phyloP scores from a whole-genome alignment of 2,113 vertebrate species.

The Sardina pilchardus region DNA sequence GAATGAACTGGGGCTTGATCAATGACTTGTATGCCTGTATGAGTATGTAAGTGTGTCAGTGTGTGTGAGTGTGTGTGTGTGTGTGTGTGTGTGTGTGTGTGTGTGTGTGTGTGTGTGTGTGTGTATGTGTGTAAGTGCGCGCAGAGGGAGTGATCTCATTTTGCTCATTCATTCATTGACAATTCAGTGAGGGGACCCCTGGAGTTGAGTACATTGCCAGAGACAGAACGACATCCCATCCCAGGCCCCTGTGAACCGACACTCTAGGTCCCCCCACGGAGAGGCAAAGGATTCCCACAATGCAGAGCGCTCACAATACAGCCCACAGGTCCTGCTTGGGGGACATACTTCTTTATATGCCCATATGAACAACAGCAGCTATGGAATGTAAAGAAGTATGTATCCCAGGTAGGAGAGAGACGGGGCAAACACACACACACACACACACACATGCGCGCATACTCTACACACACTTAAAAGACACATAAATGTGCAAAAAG shows the following conservation, averaged over 20 bases:
- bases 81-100: too few relatives aligned
- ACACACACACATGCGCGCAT: background rate
- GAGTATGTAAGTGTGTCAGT: background rate
- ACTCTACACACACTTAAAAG: background rate
- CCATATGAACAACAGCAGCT: slow-evolving; percentile 97
- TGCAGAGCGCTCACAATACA: background rate
- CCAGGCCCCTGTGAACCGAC: background rate
- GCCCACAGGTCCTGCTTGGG: slow-evolving; percentile 85
- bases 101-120: too few relatives aligned
- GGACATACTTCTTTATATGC: slow-evolving; percentile 99
- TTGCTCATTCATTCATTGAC: background rate
- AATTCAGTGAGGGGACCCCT: background rate
- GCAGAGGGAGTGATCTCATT: background rate
- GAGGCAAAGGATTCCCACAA: background rate
- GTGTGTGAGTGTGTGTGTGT: background rate
- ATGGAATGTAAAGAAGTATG: slow-evolving; percentile 99
- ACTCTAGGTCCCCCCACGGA: background rate
- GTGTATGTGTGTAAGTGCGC: background rate
- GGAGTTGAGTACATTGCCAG: background rate
- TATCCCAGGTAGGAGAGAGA: slow-evolving; percentile 86
- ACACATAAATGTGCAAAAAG: slow-evolving; percentile 6
- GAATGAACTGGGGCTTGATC: background rate
- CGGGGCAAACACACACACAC: slow-evolving; percentile 48
- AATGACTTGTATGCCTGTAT: slow-evolving; percentile 15
- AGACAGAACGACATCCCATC: background rate